These are phyloP conservation scores for Temnothorax longispinosus DNA, from an alignment of 1,140 invertebrate genomes.

Conservation along the genomic window DNA sequence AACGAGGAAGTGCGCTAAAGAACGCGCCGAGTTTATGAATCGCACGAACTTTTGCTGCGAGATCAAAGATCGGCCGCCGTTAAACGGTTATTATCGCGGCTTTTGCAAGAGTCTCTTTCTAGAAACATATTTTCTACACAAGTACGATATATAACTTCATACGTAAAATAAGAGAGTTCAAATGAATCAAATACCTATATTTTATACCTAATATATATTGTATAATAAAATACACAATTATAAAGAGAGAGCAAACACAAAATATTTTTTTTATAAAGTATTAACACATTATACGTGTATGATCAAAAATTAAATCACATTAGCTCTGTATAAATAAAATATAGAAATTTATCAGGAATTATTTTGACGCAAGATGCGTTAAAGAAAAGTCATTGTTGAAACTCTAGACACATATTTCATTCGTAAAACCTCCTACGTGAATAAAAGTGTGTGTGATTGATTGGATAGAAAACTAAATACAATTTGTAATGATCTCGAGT, in stretches of 20 bases:
- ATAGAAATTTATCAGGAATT: not conserved
- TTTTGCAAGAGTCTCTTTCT: not conserved
- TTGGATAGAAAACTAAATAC: not conserved
- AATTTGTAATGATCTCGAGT: not conserved
- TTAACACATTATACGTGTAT: too few species aligned
- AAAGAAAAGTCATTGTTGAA: not conserved
- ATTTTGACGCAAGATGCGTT: not conserved
- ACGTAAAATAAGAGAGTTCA: not conserved
- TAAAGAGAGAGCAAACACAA: not conserved
- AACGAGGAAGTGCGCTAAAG: conserved; percentile 70
- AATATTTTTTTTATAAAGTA: not conserved
- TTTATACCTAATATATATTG: not conserved
- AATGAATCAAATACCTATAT: not conserved
- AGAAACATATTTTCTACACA: not conserved
- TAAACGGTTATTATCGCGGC: conserved; percentile 4
- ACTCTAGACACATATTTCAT: not conserved
- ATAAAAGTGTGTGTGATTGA: not conserved
- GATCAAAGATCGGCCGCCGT: conserved; percentile 36
- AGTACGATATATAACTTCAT: not conserved
- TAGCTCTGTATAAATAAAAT: not conserved
- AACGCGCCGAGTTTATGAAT: conserved; percentile 45
- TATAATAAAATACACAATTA: not conserved
- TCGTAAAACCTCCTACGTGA: not conserved
- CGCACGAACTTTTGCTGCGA: conserved; percentile 16
- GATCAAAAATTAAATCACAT: not conserved